A percentile compares a stretch with the other conserved stretches of the same genome.
phyloP scores from a whole-genome alignment of 2,888 invertebrate genomes.

The Odontocolon sp. region DNA sequence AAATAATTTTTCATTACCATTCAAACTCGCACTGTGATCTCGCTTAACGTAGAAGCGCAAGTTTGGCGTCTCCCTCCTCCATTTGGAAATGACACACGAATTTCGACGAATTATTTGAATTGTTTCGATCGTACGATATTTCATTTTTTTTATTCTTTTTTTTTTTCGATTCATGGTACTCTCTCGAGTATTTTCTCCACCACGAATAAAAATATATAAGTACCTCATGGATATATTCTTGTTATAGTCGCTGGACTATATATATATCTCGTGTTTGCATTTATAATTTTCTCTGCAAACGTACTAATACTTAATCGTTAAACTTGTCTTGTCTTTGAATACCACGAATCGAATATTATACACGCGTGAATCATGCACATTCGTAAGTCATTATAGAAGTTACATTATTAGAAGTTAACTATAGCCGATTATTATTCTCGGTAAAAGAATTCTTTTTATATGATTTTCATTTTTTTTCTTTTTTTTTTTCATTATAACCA shows the following conservation, averaged over 20 bases:
- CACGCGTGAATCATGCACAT: slow-evolving; percentile 33
- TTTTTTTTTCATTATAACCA: slow-evolving; percentile 61
- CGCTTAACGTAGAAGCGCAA: slow-evolving; percentile 12
- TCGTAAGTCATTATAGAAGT: slow-evolving; percentile 40
- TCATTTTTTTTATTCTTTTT: slow-evolving; percentile 14
- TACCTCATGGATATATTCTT: slow-evolving; percentile 35
- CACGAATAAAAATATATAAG: slow-evolving; percentile 55
- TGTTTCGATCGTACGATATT: slow-evolving; percentile 29
- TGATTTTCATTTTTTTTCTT: slow-evolving; percentile 19
- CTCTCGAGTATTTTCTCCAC: slow-evolving; percentile 40
- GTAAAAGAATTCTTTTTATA: slow-evolving; percentile 36
- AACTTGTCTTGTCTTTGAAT: slow-evolving; percentile 44
- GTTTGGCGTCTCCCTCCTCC: slow-evolving; percentile 1
- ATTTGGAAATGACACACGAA: slow-evolving; percentile 23
- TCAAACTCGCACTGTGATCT: slow-evolving; percentile 20
- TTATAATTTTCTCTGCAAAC: too few relatives aligned
- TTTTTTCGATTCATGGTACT: slow-evolving; percentile 53
- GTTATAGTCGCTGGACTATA: not conserved
- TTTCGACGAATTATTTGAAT: slow-evolving; percentile 25
- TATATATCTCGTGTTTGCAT: not conserved
- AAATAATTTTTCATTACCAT: not conserved
- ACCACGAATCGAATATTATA: slow-evolving; percentile 48
- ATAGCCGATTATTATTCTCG: slow-evolving; percentile 46
- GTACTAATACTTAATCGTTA: slow-evolving; percentile 42
- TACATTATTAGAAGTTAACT: slow-evolving; percentile 47